Evolutionary conservation across 2,888 invertebrate genomes (phyloP), one percentile per base, ranked within the genome.

Genomic region (Metacarcinus magister): DNA sequence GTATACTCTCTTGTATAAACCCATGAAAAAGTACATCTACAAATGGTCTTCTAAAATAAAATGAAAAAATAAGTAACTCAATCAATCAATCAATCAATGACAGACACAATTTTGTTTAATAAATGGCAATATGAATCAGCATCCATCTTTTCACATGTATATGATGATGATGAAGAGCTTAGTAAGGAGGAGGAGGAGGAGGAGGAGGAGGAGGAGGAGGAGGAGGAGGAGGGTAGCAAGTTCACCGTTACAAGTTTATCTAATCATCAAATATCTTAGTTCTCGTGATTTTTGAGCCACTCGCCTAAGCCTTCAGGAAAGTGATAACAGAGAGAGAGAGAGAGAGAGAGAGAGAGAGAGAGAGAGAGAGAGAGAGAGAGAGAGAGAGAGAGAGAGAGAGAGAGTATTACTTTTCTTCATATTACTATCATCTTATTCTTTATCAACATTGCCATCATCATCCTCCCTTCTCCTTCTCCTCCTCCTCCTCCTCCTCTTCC

Each of bases 301-400:
- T 67, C 67, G 67, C n/a, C 67, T 67, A 67, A 67, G 67, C 67
- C 67, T 67, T 67, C 67, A 67, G 67, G 67, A 67, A 23, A 23
- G 67, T 23, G 67, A 67, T 67, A 67, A 67, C 23, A 67, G 67
- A 67, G 67, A 67, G 67, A 67, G 67, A 23, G 67, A 67, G 67
- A 67, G 67, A 67, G 67, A 67, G 67, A 67, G 67, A 67, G 67
- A 67, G 67, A 67, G 67, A 67, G 67, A 67, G 67, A 67, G 67
- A 67, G 67, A 67, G 67, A 67, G 67, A 67, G 67, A 67, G 67
- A 67, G 67, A 67, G 67, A 67, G 67, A 67, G 60, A 60, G 60
- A 60, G 60, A 60, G 67, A 67, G 67, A 67, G 67, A 67, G 67
- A 67, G 67, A 67, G 67, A 67, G 67, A 67, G 67, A 67, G 54